Evolutionary conservation across 1,140 invertebrate genomes (phyloP).

Genomic region (Lepidotrigona ventralis): DNA sequence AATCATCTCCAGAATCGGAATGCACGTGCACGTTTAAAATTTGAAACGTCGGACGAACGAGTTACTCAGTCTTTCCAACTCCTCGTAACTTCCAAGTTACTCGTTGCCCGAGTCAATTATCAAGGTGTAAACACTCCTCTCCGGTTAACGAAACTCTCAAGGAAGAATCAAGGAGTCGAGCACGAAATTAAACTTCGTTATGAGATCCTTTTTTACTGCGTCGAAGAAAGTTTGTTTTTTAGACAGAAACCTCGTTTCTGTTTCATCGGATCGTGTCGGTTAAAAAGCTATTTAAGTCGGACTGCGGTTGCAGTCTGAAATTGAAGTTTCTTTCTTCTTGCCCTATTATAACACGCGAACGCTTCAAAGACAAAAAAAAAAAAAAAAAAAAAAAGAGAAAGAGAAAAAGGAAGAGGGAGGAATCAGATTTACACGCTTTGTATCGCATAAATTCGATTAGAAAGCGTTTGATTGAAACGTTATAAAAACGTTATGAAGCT

Average conservation of each 20-base stretch:
- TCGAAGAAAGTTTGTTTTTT: neutral
- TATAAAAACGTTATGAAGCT: conserved; percentile 3
- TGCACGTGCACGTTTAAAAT: neutral
- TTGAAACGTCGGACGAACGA: too few species aligned
- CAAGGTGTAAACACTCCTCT: neutral
- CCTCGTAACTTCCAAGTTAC: too few species aligned
- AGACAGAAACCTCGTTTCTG: neutral
- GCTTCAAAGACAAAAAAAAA: too few species aligned
- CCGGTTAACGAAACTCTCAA: neutral
- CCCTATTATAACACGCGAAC: neutral
- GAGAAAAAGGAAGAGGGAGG: too few species aligned
- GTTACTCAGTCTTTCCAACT: too few species aligned
- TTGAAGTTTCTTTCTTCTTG: neutral
- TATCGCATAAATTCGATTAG: neutral
- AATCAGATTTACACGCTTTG: neutral
- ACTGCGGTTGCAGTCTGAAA: neutral
- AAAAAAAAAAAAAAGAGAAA: too few species aligned
- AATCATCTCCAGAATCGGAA: neutral
- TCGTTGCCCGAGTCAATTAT: neutral
- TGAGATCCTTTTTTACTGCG: neutral
- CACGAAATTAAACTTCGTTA: neutral
- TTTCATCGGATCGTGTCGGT: neutral
- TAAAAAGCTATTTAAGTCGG: neutral
- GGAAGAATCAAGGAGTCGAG: neutral
- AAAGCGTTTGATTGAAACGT: neutral